Evolutionary conservation across 2,113 vertebrate species (phyloP), one percentile per base, ranked within the genome.

Genomic region (Trachemys scripta): DNA sequence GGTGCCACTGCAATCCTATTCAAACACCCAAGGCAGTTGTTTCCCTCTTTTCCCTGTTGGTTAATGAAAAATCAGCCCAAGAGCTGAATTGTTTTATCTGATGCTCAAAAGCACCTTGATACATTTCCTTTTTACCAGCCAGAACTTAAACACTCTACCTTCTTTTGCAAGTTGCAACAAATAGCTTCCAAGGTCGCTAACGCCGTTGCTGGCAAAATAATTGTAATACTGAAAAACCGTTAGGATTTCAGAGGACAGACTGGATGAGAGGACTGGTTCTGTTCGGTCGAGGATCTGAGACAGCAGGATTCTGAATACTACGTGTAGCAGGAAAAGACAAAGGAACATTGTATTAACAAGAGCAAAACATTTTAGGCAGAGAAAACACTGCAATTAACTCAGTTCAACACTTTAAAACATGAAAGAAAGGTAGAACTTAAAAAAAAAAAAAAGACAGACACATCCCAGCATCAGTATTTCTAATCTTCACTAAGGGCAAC

Each of bases 161-260:
- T 99, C 99, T 98, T 98, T 98, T 89, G 99, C 98, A 2, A 99
- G 98, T 90, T 99, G 98, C 90, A 98, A 97, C 97, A 99, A 97
- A 92, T 99, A 98, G 45, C 97, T 98, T 97, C 99, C 98, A 92
- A 99, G 99, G 98, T 99, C 98, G 29, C 91, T 98, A 20, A 99
- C 98, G 2, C 98, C 98, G 35, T 98, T 99, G 88, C 98, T 98
- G 17, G 98, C 91, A 87, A 99, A 98, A 95, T 99, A 99, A 87
- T 97, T 97, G 97, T 99, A 98, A 92, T 99, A 99, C 98, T 99
- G 99, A 96, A 99, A 99, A 91, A 99, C 98, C 0, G 99, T 99
- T 62, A 99, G 97, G 88, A 99, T 98, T 92, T 99, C 99, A 0
- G 98, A 99, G 82, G 98, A 97, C 82, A 99, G 97, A 80, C 97